These are phyloP conservation scores for Orchesella flavescens DNA, from an alignment of 2,888 invertebrate species.

Conservation along the genomic window DNA sequence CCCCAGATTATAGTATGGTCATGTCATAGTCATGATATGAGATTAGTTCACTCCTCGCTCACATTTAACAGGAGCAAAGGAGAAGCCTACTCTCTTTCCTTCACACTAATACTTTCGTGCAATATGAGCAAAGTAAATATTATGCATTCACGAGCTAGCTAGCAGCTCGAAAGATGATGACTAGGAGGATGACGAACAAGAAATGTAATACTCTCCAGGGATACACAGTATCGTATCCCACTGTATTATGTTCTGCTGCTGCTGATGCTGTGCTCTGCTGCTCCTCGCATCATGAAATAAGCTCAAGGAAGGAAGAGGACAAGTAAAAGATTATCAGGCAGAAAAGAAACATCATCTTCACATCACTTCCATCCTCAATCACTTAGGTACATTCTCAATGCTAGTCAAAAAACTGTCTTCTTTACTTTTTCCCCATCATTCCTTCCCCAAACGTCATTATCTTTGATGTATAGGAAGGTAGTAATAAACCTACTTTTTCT, in stretches of 20 bases:
- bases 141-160: constrained; percentile 3
- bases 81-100: too few relatives aligned
- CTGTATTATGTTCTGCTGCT: too few relatives aligned
- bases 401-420: too few relatives aligned
- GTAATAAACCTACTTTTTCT: constrained; percentile 41
- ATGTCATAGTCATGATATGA: too few relatives aligned
- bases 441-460: constrained; percentile 18
- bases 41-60: too few relatives aligned
- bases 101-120: neutral
- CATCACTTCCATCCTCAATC: constrained; percentile 43
- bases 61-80: too few relatives aligned
- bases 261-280: too few relatives aligned
- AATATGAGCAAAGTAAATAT: constrained; percentile 5
- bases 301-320: constrained; percentile 26
- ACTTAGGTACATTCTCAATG: neutral
- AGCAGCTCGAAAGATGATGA: constrained; percentile 25
- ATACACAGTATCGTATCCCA: neutral
- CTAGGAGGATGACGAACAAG: constrained; percentile 31
- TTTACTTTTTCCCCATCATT: neutral
- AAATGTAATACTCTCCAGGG: constrained; percentile 57
- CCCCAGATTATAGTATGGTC: too few relatives aligned
- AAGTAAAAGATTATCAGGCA: constrained; percentile 43
- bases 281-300: constrained; percentile 37
- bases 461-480: constrained; percentile 4
- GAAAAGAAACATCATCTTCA: constrained; percentile 43